Evolutionary conservation across 2,113 vertebrate species (phyloP).

Genomic region (Lophotis ruficrista): DNA sequence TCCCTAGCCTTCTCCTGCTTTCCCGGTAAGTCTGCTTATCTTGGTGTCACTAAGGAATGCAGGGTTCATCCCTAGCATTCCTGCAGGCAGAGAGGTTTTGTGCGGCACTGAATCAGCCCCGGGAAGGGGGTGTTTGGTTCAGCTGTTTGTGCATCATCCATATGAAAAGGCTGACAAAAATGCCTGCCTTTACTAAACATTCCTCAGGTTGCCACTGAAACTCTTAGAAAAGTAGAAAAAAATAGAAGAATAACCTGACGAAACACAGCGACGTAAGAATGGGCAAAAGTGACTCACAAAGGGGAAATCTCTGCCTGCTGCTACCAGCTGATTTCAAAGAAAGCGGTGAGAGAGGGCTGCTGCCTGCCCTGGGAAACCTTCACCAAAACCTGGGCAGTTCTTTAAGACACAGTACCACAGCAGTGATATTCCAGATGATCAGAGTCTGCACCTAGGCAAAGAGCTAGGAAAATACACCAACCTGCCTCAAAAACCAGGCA

Average conservation of each 20-base stretch:
- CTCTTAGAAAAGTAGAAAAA: not conserved
- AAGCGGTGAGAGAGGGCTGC: not conserved
- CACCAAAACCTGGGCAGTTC: not conserved
- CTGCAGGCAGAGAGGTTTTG: not conserved
- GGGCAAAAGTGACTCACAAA: not conserved
- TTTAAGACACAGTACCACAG: not conserved
- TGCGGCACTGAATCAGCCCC: slow-evolving; percentile 1
- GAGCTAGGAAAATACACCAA: not conserved
- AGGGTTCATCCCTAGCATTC: slow-evolving; percentile 53
- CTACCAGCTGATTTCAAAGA: not conserved
- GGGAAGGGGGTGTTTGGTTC: not conserved
- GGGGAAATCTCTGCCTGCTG: not conserved
- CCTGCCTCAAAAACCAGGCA: not conserved
- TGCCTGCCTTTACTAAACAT: not conserved
- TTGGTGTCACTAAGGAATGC: slow-evolving; percentile 78
- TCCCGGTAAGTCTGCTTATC: slow-evolving; percentile 66
- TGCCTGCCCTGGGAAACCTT: not conserved
- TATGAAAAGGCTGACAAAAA: slow-evolving; percentile 7
- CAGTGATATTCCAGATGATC: not conserved
- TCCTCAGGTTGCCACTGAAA: not conserved
- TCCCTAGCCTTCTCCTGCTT: slow-evolving; percentile 46
- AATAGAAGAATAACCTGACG: not conserved
- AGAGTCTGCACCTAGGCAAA: not conserved
- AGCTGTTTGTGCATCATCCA: not conserved
- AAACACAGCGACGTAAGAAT: not conserved